Conservation (phyloP, 2,888 invertebrate species). For the Empis stercorea region DNA sequence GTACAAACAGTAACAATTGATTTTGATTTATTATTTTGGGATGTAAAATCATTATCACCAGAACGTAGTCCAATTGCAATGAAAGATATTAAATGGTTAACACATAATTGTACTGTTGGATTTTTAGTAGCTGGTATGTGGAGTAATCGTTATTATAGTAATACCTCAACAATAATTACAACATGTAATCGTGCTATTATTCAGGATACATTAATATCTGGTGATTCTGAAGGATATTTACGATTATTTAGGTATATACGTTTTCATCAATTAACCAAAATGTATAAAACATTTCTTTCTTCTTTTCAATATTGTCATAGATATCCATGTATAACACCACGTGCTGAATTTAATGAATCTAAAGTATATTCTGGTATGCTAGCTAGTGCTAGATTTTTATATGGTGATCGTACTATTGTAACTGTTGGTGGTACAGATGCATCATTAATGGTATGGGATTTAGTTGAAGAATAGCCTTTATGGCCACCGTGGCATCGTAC, state of each 20-base stretch:
- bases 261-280: not conserved
- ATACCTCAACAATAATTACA: conserved; percentile 69
- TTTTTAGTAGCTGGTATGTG: conserved; percentile 80
- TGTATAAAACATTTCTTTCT: not conserved
- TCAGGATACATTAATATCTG: conserved; percentile 70
- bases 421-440: conserved; percentile 82
- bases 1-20: conserved; percentile 83
- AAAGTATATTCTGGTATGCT: conserved; percentile 78
- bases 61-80: conserved; percentile 80
- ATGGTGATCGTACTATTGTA: conserved; percentile 73
- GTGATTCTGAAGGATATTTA: conserved; percentile 81
- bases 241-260: conserved; percentile 58
- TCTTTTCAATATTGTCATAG: conserved; percentile 33
- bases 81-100: conserved; percentile 84
- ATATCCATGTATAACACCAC: conserved; percentile 74
- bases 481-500: conserved; percentile 34
- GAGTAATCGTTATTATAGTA: conserved; percentile 80
- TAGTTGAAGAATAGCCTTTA: conserved; percentile 45
- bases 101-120: conserved; percentile 76
- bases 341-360: conserved; percentile 77
- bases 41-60: conserved; percentile 72
- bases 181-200: conserved; percentile 71
- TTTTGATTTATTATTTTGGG: conserved; percentile 83
- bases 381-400: conserved; percentile 67
- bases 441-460: conserved; percentile 81